Base-by-base conservation (phyloP, 2,797 vertebrate genomes). In the Pygocentrus nattereri region DNA sequence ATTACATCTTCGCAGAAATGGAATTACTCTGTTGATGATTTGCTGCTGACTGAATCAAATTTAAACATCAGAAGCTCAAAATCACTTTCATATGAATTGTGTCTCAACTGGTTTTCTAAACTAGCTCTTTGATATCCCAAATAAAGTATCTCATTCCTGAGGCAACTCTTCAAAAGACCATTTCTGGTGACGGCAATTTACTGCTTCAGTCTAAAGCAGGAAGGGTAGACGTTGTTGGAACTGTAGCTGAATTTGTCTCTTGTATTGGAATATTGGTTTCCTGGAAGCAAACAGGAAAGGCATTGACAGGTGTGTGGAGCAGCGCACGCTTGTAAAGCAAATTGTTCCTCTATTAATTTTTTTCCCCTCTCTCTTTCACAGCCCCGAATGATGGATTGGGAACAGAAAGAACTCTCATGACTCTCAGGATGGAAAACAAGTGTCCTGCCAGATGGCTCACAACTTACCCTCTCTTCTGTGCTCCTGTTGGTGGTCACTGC, bases 371-470 rank as follows among this genome's bases (percentile, higher is more conserved):
- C 34, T 75, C 69, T 65, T 84, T 56, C 30, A 73, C 23, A 81
- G 71, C 49, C 44, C 23, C 74, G 58, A 72, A 54, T 85, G 82
- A 83, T 80, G 73, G 79, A 85, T 74, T 58, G 23, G 69, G 78
- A 74, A 79, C 68, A 79, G 77, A 77, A 52, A 73, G 76, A 50
- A 62, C 62, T 81, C 64, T 61, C 70, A 56, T 85, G 61, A 64
- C 41, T 77, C 52, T 49, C 83, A 58, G 80, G 38, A 83, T 44
- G 68, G 79, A 87, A 85, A 87, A 74, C 59, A n/a, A 76, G 54
- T 15, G 49, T 30, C 56, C 25, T 65, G 86, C 86, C 86, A 83
- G 62, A 81, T 38, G 59, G 68, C 76, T 76, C 79, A 59, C 25
- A 58, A 64, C 80, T 67, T 68, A 70, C 27, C 56, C 50, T 76